Evolutionary conservation across 2,113 vertebrate genomes (phyloP), one percentile per base, ranked within the genome.

Genomic region (Mustela lutreola): DNA sequence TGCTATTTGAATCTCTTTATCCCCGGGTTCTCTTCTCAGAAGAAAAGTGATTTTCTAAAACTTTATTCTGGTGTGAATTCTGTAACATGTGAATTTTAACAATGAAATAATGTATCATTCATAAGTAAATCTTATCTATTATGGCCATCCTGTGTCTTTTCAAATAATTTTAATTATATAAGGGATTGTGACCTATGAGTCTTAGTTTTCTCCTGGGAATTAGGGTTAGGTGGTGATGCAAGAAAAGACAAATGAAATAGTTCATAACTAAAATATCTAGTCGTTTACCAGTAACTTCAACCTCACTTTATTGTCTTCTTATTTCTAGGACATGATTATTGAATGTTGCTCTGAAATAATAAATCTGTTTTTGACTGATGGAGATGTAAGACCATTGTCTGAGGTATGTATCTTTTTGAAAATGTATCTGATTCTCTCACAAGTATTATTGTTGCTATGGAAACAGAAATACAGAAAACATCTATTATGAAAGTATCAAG

Each of bases 291-390:
- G 12, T 76, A 39, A 73, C 33, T 50, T 71, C 22, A 94, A 39
- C 78, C 60, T 97, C 58, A 96, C 18, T 53, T 1, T 58, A 15
- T 94, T 94, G 63, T 84, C 76, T 98, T 98, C 88, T 78, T 95
- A 96, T 98, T 98, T 98, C 92, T 95, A 99, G 99, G 95, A 98
- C 98, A 98, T 99, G 97, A 97, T 98, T 93, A 98, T 96, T 95
- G 81, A 89, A 36, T 99, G 99, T 92, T 99, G 99, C 98, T 98
- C 96, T 96, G 99, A 99, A 98, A 98, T 99, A 95, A 97, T 71
- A 97, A 82, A 76, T 60, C 96, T 99, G 88, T 96, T 99, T 82
- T 95, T 97, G 84, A 67, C 18, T 91, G 97, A 95, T 89, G 87
- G 95, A 95, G 98, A 95, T 22, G 53, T 85, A 7, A 22, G 86